phyloP scores from a whole-genome alignment of 2,797 vertebrate genomes.

The Podarcis siculus region DNA sequence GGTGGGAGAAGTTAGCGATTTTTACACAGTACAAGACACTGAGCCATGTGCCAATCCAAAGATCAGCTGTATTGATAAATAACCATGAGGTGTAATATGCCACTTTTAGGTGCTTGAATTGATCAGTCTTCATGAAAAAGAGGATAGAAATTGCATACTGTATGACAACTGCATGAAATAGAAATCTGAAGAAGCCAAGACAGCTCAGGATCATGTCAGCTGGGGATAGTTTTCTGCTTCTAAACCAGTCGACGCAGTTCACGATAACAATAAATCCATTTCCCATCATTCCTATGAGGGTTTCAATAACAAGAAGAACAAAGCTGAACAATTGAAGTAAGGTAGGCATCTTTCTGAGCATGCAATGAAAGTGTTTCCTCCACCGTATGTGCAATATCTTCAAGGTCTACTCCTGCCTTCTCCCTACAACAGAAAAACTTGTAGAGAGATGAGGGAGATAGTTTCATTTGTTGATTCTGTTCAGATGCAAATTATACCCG shows the following conservation, averaged over 20 bases:
- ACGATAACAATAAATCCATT: background rate
- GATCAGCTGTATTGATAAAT: no score
- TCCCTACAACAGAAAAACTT: background rate
- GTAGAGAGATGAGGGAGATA: background rate
- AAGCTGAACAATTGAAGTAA: background rate
- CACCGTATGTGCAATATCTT: background rate
- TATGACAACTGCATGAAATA: background rate
- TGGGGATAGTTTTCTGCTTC: background rate
- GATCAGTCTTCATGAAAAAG: background rate
- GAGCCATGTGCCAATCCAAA: no score
- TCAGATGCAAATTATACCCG: background rate
- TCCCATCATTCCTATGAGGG: background rate
- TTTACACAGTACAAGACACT: no score
- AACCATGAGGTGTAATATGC: no score
- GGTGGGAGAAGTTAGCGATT: no score
- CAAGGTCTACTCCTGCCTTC: background rate
- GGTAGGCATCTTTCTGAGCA: background rate
- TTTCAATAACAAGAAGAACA: background rate
- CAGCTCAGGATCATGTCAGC: background rate
- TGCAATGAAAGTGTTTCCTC: background rate
- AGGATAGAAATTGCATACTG: no score
- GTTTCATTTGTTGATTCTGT: background rate
- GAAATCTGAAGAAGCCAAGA: background rate
- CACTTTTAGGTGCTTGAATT: no score
- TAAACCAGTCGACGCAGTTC: background rate